Evolutionary conservation across 1,140 invertebrate genomes (phyloP), one percentile per base, ranked within the genome.

Genomic region (Delia radicum): DNA sequence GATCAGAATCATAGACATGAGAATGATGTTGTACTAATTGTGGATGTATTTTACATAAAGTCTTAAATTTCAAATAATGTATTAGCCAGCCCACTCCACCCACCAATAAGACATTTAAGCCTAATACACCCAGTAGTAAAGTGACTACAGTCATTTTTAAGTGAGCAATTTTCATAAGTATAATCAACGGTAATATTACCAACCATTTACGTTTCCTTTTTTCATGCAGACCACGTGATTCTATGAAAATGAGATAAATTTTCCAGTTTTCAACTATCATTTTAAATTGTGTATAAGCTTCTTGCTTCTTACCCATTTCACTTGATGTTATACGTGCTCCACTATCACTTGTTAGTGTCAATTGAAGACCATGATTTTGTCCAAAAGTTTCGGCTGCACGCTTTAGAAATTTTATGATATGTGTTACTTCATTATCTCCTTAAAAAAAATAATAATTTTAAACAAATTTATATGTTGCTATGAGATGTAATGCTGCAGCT

Each of bases 21-120:
- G 83, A 85, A 61, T 85, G 83, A 8, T 81, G 78, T 55, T 85
- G 83, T 76, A 85, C 82, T 77, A 85, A 74, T 29, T 85, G 83
- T 18, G 83, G 83, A 33, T 85, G 83, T 42, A 85, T 85, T 78
- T 85, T 85, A 80, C 83, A 85, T 21, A 85, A 72, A 1, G 83
- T 85, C 73, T 85, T 85, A 72, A 78, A 85, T 72, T 85, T 85
- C 2, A 85, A 75, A 74, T 85, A 85, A 75, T 85, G 83, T 74
- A 85, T 84, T 4, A 85, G 77, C 83, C 83, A 85, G 27, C 79
- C 82, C 10, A 78, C 77, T 27, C 82, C 83, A 72, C 82, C 83
- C 7, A 85, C 79, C 48, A 85, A 42, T n/a, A 85, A 63, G 13
- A 83, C 79, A 61, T 85, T 85, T 76, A 85, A 77, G 75, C 82